Evolutionary conservation across 35 echinoderm and acorn worm species (phyloP).

Genomic region (Heliocidaris tuberculata): DNA sequence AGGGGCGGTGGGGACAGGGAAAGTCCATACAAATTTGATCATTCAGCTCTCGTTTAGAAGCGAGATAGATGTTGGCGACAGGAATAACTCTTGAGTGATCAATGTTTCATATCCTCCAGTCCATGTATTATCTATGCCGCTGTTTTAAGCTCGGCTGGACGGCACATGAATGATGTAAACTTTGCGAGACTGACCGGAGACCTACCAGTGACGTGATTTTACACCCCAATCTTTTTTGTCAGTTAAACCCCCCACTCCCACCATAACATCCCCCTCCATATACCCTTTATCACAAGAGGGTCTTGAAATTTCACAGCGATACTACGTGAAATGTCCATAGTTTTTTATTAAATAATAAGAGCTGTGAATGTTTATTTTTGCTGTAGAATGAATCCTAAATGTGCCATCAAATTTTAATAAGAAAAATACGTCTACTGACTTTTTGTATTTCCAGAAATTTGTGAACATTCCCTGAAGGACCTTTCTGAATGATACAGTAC

Average conservation of each 20-base stretch:
- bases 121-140: too few relatives aligned
- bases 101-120: background rate
- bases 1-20: background rate
- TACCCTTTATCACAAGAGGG: background rate
- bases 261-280: background rate
- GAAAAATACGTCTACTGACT: too few relatives aligned
- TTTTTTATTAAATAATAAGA: too few relatives aligned
- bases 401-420: too few relatives aligned
- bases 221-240: background rate
- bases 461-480: too few relatives aligned
- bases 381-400: too few relatives aligned
- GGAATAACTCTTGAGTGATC: constrained; percentile 10
- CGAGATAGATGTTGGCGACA: background rate
- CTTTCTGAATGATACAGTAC: too few relatives aligned
- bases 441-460: too few relatives aligned
- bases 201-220: background rate
- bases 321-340: too few relatives aligned
- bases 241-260: background rate
- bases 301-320: too few relatives aligned
- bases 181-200: background rate
- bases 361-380: too few relatives aligned
- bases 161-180: background rate
- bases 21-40: background rate
- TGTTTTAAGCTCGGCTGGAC: background rate
- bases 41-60: background rate